phyloP scores from a whole-genome alignment of 2,797 vertebrate species.

The Eupleurogrammus muticus region DNA sequence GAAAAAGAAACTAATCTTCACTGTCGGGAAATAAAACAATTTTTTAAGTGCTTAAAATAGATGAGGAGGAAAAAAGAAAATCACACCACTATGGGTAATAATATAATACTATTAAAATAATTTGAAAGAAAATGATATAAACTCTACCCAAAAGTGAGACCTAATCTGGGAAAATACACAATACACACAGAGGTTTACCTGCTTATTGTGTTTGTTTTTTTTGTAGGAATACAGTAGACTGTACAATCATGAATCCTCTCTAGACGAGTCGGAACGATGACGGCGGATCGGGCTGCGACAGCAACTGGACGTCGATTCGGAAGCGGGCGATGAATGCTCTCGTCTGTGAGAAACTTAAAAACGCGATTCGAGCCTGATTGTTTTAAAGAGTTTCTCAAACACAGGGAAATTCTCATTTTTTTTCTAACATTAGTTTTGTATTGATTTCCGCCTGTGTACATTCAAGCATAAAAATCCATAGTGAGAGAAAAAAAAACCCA shows the following conservation, averaged over 20 bases:
- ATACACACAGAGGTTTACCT: conserved; percentile 34
- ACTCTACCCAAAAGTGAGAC: conserved; percentile 28
- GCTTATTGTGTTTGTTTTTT: conserved; percentile 1
- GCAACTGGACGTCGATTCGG: conserved; percentile 42
- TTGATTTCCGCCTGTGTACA: conserved; percentile 57
- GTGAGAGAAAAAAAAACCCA: conserved; percentile 20
- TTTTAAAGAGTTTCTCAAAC: background rate
- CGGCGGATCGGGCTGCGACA: conserved; percentile 25
- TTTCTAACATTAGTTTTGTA: conserved; percentile 52
- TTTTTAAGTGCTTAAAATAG: conserved; percentile 17
- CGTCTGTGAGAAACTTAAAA: conserved; percentile 49
- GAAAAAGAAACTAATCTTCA: conserved; percentile 7
- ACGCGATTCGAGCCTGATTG: no score
- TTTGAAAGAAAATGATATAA: conserved; percentile 30
- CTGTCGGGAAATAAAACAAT: conserved; percentile 1
- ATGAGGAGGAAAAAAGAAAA: conserved; percentile 35
- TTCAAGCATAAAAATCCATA: conserved; percentile 67
- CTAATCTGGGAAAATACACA: conserved; percentile 19
- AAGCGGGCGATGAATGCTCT: conserved; percentile 21
- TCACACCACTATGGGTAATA: conserved; percentile 56
- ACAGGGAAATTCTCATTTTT: conserved; percentile 51
- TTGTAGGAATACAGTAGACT: conserved; percentile 28
- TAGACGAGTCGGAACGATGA: conserved; percentile 23
- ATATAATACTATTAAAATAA: conserved; percentile 52
- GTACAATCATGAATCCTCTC: conserved; percentile 56